phyloP scores from a whole-genome alignment of 1,140 invertebrate species.

The Myzus persicae region DNA sequence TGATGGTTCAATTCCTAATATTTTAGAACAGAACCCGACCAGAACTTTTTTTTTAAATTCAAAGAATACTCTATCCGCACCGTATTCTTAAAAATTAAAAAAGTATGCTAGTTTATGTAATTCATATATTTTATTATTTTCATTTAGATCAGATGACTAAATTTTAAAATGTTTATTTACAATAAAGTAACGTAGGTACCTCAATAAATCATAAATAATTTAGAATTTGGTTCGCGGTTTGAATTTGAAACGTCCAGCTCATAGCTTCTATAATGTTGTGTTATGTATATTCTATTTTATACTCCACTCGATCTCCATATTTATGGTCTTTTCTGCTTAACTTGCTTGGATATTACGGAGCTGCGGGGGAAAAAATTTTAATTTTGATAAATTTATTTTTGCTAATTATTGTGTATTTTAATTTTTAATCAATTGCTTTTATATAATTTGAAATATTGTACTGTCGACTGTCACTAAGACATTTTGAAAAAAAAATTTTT shows the following conservation, averaged over 20 bases:
- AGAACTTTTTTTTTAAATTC: too few relatives aligned
- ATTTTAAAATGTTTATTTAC: background rate
- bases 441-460: background rate
- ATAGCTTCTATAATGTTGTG: background rate
- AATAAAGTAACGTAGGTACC: background rate
- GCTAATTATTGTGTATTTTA: background rate
- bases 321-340: background rate
- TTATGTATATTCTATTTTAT: background rate
- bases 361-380: background rate
- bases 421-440: background rate
- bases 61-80: too few relatives aligned
- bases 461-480: background rate
- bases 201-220: background rate
- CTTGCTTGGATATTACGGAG: background rate
- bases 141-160: background rate
- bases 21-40: too few relatives aligned
- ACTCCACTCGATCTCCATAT: background rate
- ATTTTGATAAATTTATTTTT: background rate
- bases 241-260: background rate
- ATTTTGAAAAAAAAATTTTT: background rate
- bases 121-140: too few relatives aligned
- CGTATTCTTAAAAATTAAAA: too few relatives aligned
- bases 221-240: background rate
- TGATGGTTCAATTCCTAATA: background rate
- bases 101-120: too few relatives aligned